Conservation (phyloP, 2,797 vertebrate species). For the Falco berigora region DNA sequence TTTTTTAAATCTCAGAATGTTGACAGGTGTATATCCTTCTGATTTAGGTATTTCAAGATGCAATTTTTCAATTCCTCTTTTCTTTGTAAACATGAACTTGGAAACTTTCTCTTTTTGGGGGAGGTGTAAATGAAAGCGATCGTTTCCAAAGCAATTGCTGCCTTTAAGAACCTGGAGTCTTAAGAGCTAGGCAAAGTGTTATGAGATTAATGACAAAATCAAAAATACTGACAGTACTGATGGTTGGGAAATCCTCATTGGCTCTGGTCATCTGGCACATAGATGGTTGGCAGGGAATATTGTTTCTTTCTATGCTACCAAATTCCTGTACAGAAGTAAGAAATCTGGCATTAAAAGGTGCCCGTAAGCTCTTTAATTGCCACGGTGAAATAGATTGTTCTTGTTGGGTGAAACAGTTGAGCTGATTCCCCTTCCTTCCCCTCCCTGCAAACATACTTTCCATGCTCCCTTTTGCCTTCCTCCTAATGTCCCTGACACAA, state of each 20-base stretch:
- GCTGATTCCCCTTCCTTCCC: background rate
- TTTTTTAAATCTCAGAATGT: accelerated
- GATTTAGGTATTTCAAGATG: background rate
- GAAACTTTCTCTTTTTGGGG: background rate
- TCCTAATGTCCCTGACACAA: slow-evolving; percentile 45
- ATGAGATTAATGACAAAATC: background rate
- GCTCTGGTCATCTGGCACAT: background rate
- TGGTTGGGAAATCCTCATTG: background rate
- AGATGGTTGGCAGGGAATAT: background rate
- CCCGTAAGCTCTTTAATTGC: background rate
- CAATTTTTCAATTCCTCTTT: background rate
- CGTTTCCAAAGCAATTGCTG: background rate
- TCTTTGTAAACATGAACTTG: background rate
- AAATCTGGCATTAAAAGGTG: background rate
- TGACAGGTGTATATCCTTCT: background rate
- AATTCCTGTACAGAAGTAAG: background rate
- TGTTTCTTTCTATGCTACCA: background rate
- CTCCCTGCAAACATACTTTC: background rate
- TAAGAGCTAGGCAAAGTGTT: background rate
- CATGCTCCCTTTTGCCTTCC: background rate
- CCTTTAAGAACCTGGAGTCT: background rate
- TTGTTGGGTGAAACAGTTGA: background rate
- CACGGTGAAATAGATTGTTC: background rate
- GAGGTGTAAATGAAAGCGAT: background rate
- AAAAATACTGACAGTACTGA: background rate